These are phyloP conservation scores for Dermolepida albohirtum DNA, from an alignment of 2,888 invertebrate species.

Conservation along the genomic window DNA sequence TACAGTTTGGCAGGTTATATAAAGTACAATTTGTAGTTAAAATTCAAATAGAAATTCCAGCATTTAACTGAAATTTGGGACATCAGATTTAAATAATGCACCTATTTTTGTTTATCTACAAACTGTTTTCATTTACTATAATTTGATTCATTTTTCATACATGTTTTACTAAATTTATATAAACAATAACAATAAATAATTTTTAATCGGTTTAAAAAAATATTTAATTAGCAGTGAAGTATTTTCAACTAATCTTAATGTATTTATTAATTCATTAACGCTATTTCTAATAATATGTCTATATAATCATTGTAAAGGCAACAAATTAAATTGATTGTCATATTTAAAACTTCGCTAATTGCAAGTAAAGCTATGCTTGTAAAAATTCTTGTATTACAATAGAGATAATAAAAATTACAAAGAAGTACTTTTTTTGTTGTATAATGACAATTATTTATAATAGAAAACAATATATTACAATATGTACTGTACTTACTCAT, in stretches of 20 bases:
- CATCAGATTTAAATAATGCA: too few species aligned
- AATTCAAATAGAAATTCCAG: too few species aligned
- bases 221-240: conserved; percentile 15
- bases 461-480: conserved; percentile 41
- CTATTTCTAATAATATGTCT: background rate
- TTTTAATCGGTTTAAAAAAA: background rate
- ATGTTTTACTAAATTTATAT: too few species aligned
- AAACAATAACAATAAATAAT: too few species aligned
- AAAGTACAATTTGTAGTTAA: too few species aligned
- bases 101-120: too few species aligned
- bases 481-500: conserved; percentile 38
- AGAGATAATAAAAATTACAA: conserved; percentile 44
- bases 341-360: background rate
- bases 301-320: conserved; percentile 11
- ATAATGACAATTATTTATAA: conserved; percentile 25
- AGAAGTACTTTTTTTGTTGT: conserved; percentile 18
- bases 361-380: conserved; percentile 4
- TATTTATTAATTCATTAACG: background rate
- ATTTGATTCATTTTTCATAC: too few species aligned
- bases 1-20: too few species aligned
- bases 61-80: too few species aligned
- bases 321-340: conserved; percentile 29
- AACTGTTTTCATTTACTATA: too few species aligned
- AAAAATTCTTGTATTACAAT: background rate
- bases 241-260: background rate